Conservation (phyloP, 2,888 invertebrate species). For the Chironomus tentans region DNA sequence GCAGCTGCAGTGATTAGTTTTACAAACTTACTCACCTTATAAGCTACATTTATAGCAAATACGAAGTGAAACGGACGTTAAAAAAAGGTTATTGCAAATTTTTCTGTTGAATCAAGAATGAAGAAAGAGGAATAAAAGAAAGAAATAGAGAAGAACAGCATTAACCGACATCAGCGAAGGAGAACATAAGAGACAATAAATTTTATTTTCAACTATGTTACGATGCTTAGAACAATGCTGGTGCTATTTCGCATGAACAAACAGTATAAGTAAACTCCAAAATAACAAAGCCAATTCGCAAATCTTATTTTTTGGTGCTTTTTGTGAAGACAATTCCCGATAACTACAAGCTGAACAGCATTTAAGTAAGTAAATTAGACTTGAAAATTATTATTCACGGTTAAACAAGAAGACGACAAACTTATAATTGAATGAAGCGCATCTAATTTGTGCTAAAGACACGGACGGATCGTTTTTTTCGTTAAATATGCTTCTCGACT, state of each 20-base stretch:
- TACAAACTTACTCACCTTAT: background rate
- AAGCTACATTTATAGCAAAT: background rate
- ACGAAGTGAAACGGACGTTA: background rate
- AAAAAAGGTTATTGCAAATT: background rate
- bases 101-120: too few species aligned
- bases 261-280: background rate
- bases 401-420: background rate
- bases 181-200: background rate
- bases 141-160: background rate
- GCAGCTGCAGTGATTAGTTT: background rate
- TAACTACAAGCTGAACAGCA: background rate
- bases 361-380: background rate
- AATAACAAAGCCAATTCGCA: background rate
- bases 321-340: background rate
- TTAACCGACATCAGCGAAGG: background rate
- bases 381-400: background rate
- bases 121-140: background rate
- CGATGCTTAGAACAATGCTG: slow-evolving; percentile 19
- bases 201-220: background rate
- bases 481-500: too few species aligned
- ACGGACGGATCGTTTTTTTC: too few species aligned
- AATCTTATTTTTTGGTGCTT: background rate
- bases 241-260: slow-evolving; percentile 19
- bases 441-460: too few species aligned
- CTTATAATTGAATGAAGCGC: background rate